phyloP scores from a whole-genome alignment of 2,888 invertebrate genomes.

The Notodonta dromedarius region DNA sequence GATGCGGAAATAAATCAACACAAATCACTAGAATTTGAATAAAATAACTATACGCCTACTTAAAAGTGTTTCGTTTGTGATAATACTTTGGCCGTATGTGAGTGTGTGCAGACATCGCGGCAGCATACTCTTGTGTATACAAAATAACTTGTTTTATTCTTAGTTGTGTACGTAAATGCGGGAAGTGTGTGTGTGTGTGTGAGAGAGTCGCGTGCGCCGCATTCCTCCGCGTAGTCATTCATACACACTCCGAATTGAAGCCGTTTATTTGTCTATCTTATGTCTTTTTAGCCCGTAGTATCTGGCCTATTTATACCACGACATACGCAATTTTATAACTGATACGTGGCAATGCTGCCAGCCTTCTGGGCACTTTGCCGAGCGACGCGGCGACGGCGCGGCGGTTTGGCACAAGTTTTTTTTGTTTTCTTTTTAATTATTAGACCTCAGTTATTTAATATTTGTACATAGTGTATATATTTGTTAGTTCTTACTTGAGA shows the following conservation, averaged over 20 bases:
- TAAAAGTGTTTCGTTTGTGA: conserved; percentile 50
- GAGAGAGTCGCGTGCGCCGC: conserved; percentile 73
- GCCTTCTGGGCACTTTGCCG: no score
- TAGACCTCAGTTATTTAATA: no score
- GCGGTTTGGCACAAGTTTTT: no score
- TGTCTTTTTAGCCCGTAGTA: neutral
- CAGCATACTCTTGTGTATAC: conserved; percentile 45
- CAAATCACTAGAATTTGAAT: conserved; percentile 45
- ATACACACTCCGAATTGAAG: conserved; percentile 58
- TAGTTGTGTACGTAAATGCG: conserved; percentile 42
- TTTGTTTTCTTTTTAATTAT: no score
- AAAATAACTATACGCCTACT: conserved; percentile 50
- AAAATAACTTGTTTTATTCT: conserved; percentile 66
- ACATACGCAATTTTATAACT: no score
- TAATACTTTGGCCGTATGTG: conserved; percentile 54
- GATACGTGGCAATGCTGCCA: no score
- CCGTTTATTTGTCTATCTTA: conserved; percentile 54
- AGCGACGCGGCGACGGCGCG: no score
- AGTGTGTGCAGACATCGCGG: conserved; percentile 40
- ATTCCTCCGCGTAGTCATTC: conserved; percentile 78
- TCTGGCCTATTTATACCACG: no score
- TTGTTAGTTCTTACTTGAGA: no score
- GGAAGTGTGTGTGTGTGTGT: conserved; percentile 45
- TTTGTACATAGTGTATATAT: no score
- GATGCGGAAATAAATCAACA: conserved; percentile 41